Evolutionary conservation across 2,113 vertebrate genomes (phyloP).

Genomic region (Protomyctophum bolini): DNA sequence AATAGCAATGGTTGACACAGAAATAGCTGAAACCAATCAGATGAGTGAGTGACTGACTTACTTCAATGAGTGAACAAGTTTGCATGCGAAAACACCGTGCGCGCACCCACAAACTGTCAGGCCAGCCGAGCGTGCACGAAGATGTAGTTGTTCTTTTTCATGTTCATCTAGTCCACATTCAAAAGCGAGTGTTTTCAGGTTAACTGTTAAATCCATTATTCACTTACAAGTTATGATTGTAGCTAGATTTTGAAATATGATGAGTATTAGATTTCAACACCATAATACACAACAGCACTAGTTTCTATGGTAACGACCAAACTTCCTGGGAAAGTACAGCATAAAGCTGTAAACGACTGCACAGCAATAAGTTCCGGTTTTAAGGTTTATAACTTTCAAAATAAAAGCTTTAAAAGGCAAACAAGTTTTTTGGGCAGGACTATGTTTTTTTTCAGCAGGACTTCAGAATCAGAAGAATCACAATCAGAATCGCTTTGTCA

Average conservation of each 20-base stretch:
- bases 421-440: not conserved
- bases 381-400: constrained; percentile 18
- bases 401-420: not conserved
- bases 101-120: constrained; percentile 70
- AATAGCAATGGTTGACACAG: no score
- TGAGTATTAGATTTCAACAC: not conserved
- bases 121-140: constrained; percentile 60
- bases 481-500: no score
- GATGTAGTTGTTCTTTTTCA: constrained; percentile 49
- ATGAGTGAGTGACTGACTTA: constrained; percentile 42
- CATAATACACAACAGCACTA: not conserved
- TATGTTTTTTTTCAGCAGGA: not conserved
- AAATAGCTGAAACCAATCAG: not conserved
- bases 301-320: constrained; percentile 47
- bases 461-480: no score
- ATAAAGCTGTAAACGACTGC: not conserved
- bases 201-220: constrained; percentile 55
- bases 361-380: not conserved
- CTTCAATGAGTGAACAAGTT: constrained; percentile 67
- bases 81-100: constrained; percentile 78
- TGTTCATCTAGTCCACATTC: constrained; percentile 60
- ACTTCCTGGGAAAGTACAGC: not conserved
- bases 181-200: constrained; percentile 67
- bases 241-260: not conserved
- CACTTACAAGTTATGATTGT: not conserved